Base-by-base conservation (phyloP, 2,888 invertebrate species). In the Drosophila austrosaltans region DNA sequence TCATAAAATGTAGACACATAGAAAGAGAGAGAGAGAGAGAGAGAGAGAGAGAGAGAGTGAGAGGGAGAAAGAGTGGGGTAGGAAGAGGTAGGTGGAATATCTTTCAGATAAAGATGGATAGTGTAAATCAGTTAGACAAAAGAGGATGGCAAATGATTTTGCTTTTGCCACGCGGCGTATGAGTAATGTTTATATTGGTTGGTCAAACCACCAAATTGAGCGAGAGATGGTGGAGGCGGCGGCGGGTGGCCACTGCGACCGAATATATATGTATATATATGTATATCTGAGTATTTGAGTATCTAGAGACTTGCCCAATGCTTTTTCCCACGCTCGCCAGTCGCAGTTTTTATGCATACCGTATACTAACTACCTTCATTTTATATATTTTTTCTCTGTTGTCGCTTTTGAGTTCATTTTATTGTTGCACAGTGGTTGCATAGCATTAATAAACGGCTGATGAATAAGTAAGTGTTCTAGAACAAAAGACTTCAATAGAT, bases 251-350 rank as follows among this genome's bases (percentile, higher is more conserved):
- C 30, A 44, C 60, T 28, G 54, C 60, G 61, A 32, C 6, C 32
- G 32, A 32, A 32, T 32, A 32, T 64, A 59, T 65, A 28, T 28
- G 7, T 32, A 32, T 64, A 59, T 65, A 28, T 28, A 28, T 28
- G 4, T 28, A 28, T 28, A 28, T 28, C 61, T 56, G 69, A 10
- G 4, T 53, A 28, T 44, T 65, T 32, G 72, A 65, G 56, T 58
- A 58, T 48, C 48, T 10, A 16, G 48, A 57, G 36, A 57, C 39
- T 59, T 69, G 69, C 61, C 75, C 69, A 75, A 75, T 73, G 76
- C 60, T 72, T 84, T 87, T 83, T 87, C 82, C 82, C 88, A 83
- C 82, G 85, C 72, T 87, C 67, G 64, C 71, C 82, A 66, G 62
- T 72, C 56, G 66, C 68, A 68, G 69, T 57, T 59, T 69, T 77